Conservation (phyloP, 2,797 vertebrate species). For the Vireo griseus region DNA sequence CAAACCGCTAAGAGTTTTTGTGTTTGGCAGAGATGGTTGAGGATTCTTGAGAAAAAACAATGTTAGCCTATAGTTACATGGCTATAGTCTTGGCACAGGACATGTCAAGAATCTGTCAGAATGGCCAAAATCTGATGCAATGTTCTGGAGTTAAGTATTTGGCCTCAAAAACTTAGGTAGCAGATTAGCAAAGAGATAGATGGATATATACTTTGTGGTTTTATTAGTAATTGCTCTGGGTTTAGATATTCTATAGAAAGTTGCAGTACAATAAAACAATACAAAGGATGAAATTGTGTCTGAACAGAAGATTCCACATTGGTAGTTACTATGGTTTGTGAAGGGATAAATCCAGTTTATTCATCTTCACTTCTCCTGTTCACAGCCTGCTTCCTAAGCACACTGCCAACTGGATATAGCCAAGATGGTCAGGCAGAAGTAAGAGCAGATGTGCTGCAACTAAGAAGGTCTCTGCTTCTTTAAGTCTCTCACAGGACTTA, state of each 20-base stretch:
- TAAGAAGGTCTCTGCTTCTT: background rate
- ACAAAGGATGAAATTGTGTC: background rate
- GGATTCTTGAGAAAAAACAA: background rate
- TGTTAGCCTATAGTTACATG: accelerated
- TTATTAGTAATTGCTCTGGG: background rate
- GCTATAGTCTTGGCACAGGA: background rate
- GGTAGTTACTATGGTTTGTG: background rate
- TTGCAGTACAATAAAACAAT: background rate
- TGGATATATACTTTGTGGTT: background rate
- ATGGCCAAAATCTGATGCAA: background rate
- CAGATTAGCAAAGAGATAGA: background rate
- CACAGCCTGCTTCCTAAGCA: background rate
- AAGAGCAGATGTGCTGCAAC: background rate
- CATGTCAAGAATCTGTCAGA: background rate
- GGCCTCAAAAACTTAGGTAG: background rate
- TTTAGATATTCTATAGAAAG: background rate
- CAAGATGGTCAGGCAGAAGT: background rate
- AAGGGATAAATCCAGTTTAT: background rate
- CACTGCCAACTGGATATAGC: accelerated
- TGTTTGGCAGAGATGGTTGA: background rate
- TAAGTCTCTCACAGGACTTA: background rate
- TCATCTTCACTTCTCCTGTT: background rate
- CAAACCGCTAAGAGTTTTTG: background rate
- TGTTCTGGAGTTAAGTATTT: background rate
- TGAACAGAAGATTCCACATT: background rate